phyloP scores from a whole-genome alignment of 2,888 invertebrate species.

The Diarsia rubi region DNA sequence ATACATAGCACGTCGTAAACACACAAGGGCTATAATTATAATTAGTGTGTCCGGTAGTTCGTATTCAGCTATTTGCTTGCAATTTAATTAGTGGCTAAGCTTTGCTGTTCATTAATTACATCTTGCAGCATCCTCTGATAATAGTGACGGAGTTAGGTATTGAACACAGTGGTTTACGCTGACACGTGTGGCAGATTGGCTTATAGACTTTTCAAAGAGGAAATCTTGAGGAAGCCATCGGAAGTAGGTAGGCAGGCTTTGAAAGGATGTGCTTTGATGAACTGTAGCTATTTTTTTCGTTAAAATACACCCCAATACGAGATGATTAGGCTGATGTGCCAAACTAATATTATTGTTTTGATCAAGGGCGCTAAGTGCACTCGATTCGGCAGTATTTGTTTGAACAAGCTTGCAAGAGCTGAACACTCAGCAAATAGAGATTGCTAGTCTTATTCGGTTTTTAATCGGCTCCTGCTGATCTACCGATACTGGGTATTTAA shows the following conservation, averaged over 20 bases:
- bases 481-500: neutral
- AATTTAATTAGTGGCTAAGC: conserved; percentile 74
- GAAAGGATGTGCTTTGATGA: neutral
- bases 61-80: conserved; percentile 70
- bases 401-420: neutral
- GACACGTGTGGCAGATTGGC: neutral
- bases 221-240: neutral
- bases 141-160: conserved; percentile 56
- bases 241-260: neutral
- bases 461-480: neutral
- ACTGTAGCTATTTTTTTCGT: neutral
- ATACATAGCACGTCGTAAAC: conserved; percentile 33
- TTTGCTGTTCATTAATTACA: conserved; percentile 74
- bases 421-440: neutral
- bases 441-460: neutral
- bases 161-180: conserved; percentile 30
- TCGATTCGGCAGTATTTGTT: neutral
- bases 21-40: conserved; percentile 56
- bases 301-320: neutral
- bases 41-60: conserved; percentile 57
- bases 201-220: neutral
- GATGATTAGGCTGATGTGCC: neutral
- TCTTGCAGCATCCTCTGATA: conserved; percentile 63
- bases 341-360: neutral
- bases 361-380: neutral